Evolutionary conservation across 2,797 vertebrate species (phyloP), one percentile per base, ranked within the genome.

Genomic region (Melanotaenia pygmaea): DNA sequence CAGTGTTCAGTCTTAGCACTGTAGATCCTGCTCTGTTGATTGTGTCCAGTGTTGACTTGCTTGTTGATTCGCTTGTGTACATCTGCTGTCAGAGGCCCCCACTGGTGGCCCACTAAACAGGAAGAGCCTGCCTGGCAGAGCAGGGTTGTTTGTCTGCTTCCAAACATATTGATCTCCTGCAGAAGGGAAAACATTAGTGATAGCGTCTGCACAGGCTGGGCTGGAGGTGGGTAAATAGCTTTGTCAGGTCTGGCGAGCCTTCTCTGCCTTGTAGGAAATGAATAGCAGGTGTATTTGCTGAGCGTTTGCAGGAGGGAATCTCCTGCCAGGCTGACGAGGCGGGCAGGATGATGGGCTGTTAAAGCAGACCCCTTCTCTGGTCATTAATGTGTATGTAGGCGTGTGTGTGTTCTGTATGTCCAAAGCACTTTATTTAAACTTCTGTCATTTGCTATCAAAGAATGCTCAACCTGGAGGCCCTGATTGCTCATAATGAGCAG

Each of bases 131-230:
- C 76, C 87, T 73, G 88, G 86, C 88, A 72, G 86, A 89, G 89
- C 81, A 45, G 82, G 81, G 86, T 79, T 93, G 94, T 94, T 94
- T 94, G 92, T 93, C 90, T 89, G 91, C 88, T 80, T 94, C 89
- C 89, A 93, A 94, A 93, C 93, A 93, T 94, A 95, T 95, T 93
- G 94, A 95, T 94, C 93, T 92, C 88, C 89, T 87, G 91, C 91
- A 90, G 91, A 92, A 93, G 88, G 89, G 92, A 94, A 94, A 93
- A 94, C 91, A 94, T 94, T 93, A 93, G 87, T 83, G 77, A 87
- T 90, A 88, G 90, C 83, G 85, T 80, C 84, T 76, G 84, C 84
- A 79, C 80, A 70, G 86, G 85, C 83, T 47, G 82, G 82, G 85
- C 82, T 85, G 80, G 79, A 86, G 84, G 89, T 89, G 88, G 89